Conservation (phyloP, 2,888 invertebrate species). For the Drosophila affinis region DNA sequence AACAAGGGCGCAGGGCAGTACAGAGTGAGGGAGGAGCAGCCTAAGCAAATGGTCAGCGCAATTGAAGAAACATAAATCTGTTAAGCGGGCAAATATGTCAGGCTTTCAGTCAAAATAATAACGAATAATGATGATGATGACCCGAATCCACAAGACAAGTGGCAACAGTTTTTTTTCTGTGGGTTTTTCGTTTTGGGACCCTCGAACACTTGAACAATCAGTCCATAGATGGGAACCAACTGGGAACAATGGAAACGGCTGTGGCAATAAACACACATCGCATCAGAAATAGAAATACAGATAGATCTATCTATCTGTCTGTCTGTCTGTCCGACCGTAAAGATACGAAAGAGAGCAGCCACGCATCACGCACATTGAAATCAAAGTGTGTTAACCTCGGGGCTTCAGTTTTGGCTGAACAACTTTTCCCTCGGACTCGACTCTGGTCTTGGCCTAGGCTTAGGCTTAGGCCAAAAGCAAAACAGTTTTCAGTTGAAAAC, state of each 20-base stretch:
- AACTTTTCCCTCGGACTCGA: conserved; percentile 27
- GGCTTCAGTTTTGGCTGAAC: conserved; percentile 37
- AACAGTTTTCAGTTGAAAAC: conserved; percentile 32
- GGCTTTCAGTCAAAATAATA: conserved; percentile 37
- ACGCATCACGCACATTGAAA: conserved; percentile 39
- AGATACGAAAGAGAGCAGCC: conserved; percentile 3
- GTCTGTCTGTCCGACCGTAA: too few relatives aligned
- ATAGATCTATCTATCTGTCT: conserved; percentile 13
- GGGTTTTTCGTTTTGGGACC: conserved; percentile 5
- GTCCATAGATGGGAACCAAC: conserved; percentile 41
- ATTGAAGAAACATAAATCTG: conserved; percentile 75
- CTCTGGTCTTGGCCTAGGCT: conserved; percentile 4
- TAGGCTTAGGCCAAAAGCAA: conserved; percentile 2
- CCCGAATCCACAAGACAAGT: conserved; percentile 47
- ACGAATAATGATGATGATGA: conserved; percentile 24
- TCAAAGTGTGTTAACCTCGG: conserved; percentile 71
- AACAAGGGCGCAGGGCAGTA: not conserved
- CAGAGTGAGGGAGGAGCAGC: not conserved
- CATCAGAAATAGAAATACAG: not conserved
- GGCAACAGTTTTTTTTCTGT: conserved; percentile 46
- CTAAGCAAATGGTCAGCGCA: conserved; percentile 53
- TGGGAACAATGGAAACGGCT: conserved; percentile 49
- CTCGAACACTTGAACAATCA: conserved; percentile 44
- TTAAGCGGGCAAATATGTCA: conserved; percentile 76
- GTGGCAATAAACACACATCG: conserved; percentile 44